These are phyloP conservation scores for Eudorcas thomsonii DNA, from an alignment of 2,113 vertebrate species.

Conservation along the genomic window DNA sequence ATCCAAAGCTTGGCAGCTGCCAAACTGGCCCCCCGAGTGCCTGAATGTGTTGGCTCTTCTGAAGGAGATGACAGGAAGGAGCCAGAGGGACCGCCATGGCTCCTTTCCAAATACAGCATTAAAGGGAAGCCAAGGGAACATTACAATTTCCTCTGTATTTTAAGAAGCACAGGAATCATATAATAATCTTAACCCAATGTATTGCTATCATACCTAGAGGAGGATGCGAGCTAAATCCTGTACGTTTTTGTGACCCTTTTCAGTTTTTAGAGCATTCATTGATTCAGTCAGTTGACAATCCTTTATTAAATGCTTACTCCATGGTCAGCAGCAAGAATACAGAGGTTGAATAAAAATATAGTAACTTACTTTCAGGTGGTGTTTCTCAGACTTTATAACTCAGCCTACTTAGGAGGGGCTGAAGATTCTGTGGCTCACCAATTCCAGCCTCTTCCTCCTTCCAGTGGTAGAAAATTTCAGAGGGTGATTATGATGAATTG, in stretches of 20 bases:
- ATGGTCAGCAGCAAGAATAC: not conserved
- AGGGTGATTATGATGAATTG: not conserved
- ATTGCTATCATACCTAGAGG: not conserved
- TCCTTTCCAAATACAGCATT: conserved; percentile 65
- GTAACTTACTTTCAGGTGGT: not conserved
- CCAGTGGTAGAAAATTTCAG: not conserved
- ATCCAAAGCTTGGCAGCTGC: conserved; percentile 78
- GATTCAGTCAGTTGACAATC: not conserved
- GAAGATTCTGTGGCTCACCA: not conserved
- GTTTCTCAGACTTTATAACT: not conserved
- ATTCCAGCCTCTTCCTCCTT: not conserved
- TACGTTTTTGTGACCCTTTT: not conserved
- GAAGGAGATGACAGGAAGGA: conserved; percentile 75
- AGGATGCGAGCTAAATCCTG: not conserved
- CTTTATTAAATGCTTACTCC: not conserved
- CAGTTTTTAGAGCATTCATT: not conserved
- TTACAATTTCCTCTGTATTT: conserved; percentile 34
- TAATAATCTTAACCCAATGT: not conserved
- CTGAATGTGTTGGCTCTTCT: conserved; percentile 70
- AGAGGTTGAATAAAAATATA: not conserved
- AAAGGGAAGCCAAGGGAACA: conserved; percentile 56
- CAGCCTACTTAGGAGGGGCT: not conserved
- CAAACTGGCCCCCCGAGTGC: conserved; percentile 69
- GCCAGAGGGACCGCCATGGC: conserved; percentile 66
- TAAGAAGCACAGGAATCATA: conserved; percentile 15